Conservation (phyloP, 2,888 invertebrate species). For the Caprella mutica region DNA sequence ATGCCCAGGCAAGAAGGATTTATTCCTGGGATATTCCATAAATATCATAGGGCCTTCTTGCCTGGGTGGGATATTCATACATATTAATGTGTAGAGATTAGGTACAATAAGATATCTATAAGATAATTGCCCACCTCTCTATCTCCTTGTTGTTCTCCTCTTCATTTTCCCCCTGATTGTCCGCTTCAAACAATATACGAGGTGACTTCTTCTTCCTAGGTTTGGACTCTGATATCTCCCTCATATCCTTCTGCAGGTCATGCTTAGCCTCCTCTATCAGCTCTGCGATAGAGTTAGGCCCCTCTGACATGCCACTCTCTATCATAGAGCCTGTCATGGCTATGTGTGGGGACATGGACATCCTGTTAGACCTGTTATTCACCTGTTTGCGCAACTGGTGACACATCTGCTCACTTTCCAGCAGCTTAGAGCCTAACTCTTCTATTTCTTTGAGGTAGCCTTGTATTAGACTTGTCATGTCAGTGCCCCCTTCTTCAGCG, state of each 20-base stretch:
- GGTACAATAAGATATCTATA: too few relatives aligned
- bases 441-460: constrained; percentile 85
- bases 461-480: constrained; percentile 58
- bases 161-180: constrained; percentile 36
- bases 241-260: constrained; percentile 53
- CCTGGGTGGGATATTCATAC: too few relatives aligned
- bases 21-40: too few relatives aligned
- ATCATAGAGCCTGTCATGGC: constrained; percentile 30
- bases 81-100: too few relatives aligned
- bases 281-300: constrained; percentile 39
- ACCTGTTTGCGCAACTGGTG: constrained; percentile 53
- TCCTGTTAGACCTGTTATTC: constrained; percentile 35
- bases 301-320: constrained; percentile 12
- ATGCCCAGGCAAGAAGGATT: too few relatives aligned
- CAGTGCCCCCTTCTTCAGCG: constrained; percentile 39
- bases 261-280: constrained; percentile 63
- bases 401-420: constrained; percentile 73
- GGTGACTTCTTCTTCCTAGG: constrained; percentile 29
- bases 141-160: constrained; percentile 33
- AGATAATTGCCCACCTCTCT: neutral
- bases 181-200: constrained; percentile 1
- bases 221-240: constrained; percentile 14
- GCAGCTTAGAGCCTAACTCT: constrained; percentile 70
- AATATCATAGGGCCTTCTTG: too few relatives aligned
- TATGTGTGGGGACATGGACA: constrained; percentile 34